Evolutionary conservation across 2,888 invertebrate species (phyloP).

Genomic region (Phyto melanocephala): DNA sequence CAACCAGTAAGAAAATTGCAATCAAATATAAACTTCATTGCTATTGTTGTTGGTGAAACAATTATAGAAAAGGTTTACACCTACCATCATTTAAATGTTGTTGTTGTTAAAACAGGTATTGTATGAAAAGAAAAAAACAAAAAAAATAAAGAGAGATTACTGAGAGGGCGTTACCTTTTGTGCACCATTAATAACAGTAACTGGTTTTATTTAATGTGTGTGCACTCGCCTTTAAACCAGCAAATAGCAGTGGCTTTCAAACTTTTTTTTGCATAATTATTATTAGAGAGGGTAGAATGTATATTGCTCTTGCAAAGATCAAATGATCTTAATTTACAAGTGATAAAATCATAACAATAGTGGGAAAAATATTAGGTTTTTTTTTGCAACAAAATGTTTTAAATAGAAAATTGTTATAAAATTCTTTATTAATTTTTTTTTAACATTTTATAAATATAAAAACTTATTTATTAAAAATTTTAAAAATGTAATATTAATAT

Average conservation of each 20-base stretch:
- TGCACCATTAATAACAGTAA: constrained; percentile 66
- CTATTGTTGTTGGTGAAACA: constrained; percentile 3
- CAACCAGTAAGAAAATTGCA: constrained; percentile 72
- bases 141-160: not conserved
- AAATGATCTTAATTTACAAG: not conserved
- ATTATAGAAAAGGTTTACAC: constrained; percentile 13
- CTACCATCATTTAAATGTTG: not conserved
- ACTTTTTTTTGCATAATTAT: not conserved
- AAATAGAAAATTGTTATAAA: too few relatives aligned
- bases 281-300: not conserved
- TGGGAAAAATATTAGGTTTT: not conserved
- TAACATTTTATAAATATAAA: too few relatives aligned
- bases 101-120: constrained; percentile 32
- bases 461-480: too few relatives aligned
- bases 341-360: not conserved
- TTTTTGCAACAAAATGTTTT: too few relatives aligned
- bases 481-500: too few relatives aligned
- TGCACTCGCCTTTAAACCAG: not conserved
- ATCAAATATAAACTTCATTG: constrained; percentile 52
- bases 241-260: constrained; percentile 31
- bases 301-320: not conserved
- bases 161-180: constrained; percentile 68
- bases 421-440: too few relatives aligned
- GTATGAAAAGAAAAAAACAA: not conserved
- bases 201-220: constrained; percentile 68